Base-by-base conservation (phyloP, 92 coral and sea anemone genomes). In the Scolanthus callimorphus region DNA sequence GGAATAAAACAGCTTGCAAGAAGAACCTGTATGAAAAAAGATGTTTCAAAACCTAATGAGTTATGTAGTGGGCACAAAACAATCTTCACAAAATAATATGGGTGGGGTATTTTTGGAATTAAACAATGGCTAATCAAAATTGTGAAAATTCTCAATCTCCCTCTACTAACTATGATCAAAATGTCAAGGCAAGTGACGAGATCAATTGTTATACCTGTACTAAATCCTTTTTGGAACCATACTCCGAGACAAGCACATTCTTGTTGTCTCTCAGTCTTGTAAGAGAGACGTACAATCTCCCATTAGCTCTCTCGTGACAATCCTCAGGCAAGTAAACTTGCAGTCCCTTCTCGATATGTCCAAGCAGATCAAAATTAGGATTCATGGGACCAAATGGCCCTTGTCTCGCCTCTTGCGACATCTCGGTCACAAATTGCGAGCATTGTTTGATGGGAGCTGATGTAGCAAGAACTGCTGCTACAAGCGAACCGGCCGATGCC, bases 1-100 rank as follows among this genome's bases (percentile, higher is more conserved):
- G 97, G 97, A 65, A 91, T 91, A 69, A 86, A 88, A 54, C 97
- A 91, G 44, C 97, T 91, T 52, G 97, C 97, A 56, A 91, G 73
- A 4, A 91, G 68, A n/a, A 80, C 96, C 97, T 91, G 29, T 10
- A 3, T 37, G 15, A 17, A 26, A 17, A 49, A 34, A n/a, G n/a
- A n/a, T n/a, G n/a, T n/a, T n/a, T n/a, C n/a, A n/a, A n/a, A n/a
- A n/a, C n/a, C n/a, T n/a, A n/a, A n/a, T n/a, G n/a, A n/a, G n/a
- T n/a, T n/a, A n/a, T n/a, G n/a, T n/a, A n/a, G n/a, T n/a, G n/a
- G n/a, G n/a, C n/a, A n/a, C n/a, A n/a, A n/a, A n/a, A n/a, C n/a
- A n/a, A n/a, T n/a, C n/a, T n/a, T n/a, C n/a, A n/a, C n/a, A n/a
- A n/a, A n/a, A n/a, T n/a, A n/a, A n/a, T n/a, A n/a, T n/a, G n/a